Evolutionary conservation across 2,888 invertebrate genomes (phyloP).

Genomic region (Drepanosiphum platanoidis): DNA sequence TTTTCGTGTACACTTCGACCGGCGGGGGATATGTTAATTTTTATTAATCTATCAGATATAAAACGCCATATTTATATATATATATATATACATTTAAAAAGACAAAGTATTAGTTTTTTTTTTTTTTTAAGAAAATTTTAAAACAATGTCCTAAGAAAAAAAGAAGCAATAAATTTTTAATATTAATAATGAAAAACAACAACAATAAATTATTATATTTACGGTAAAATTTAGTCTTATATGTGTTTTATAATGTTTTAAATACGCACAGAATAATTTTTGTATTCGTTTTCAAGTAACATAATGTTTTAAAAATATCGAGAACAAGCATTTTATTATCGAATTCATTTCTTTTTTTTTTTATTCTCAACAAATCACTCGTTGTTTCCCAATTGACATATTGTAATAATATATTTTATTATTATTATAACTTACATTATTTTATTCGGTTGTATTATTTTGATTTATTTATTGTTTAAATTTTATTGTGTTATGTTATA

Average conservation of each 20-base stretch:
- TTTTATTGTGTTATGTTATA: slow-evolving; percentile 43
- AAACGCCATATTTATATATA: slow-evolving; percentile 49
- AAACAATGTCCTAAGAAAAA: slow-evolving; percentile 36
- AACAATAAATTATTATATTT: slow-evolving; percentile 23
- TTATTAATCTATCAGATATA: slow-evolving; percentile 23
- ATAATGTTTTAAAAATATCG: slow-evolving; percentile 21
- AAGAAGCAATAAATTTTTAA: slow-evolving; percentile 56
- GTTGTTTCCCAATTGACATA: slow-evolving; percentile 23
- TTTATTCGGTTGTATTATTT: slow-evolving; percentile 52
- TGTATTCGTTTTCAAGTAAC: slow-evolving; percentile 17
- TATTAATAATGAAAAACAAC: slow-evolving; percentile 22
- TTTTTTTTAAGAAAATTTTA: slow-evolving; percentile 15
- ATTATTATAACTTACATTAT: too few relatives aligned
- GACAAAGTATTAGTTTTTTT: slow-evolving; percentile 51
- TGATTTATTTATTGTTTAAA: slow-evolving; percentile 59
- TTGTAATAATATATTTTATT: too few relatives aligned
- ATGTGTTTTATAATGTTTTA: slow-evolving; percentile 38
- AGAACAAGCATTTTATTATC: slow-evolving; percentile 57
- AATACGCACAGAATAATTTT: slow-evolving; percentile 44
- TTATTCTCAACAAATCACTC: slow-evolving; percentile 2
- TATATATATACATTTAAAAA: too few relatives aligned
- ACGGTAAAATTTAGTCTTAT: slow-evolving; percentile 37
- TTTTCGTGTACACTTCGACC: background rate
- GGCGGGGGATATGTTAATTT: slow-evolving; percentile 9
- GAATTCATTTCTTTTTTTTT: slow-evolving; percentile 32